Base-by-base conservation (phyloP, 2,797 vertebrate genomes). In the Dendrocincla fuliginosa region DNA sequence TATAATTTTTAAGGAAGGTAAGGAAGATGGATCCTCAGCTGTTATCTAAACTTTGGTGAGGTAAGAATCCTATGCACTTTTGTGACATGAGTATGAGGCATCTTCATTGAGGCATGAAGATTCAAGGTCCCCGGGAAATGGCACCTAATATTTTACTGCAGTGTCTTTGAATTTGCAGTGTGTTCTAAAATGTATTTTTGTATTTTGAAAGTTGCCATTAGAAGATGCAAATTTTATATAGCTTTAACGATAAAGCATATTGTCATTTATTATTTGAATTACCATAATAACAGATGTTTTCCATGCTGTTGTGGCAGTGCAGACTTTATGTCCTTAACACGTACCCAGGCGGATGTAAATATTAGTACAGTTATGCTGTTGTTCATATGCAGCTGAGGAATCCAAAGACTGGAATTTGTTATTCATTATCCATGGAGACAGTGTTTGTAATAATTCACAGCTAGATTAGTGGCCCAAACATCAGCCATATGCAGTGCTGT, bases 301-400 rank as follows among this genome's bases (percentile, higher is more conserved):
- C 75, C 12, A 3, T 70, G 55, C 74, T 77, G 74, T 73, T 63
- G 70, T 84, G 60, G 24, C 84, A 82, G 73, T 70, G 63, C 73
- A 90, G 82, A 84, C 92, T 95, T 93, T 88, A 70, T 79, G 32
- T 94, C 82, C 61, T 73, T 96, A 89, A 89, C 70, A 87, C 77
- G 19, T 76, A 88, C 33, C 32, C 73, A 49, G 70, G 61, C 11
- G 2, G 70, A 53, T 9, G 9, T 82, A 97, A 95, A 97, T 96
- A 96, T 93, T 95, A 94, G 67, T 76, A 74, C 53, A 89, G n/a
- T 55, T 75, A 68, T 67, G 37, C 24, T 28, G 12, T 28, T 86
- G 47, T 91, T 88, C 57, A 20, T 86, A 53, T 39, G 47, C 74
- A 90, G 55, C 80, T 88, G 63, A 94, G 59, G 63, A 93, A 93